Evolutionary conservation across 2,113 vertebrate genomes (phyloP), one percentile per base, ranked within the genome.

Genomic region (Strix aluco): DNA sequence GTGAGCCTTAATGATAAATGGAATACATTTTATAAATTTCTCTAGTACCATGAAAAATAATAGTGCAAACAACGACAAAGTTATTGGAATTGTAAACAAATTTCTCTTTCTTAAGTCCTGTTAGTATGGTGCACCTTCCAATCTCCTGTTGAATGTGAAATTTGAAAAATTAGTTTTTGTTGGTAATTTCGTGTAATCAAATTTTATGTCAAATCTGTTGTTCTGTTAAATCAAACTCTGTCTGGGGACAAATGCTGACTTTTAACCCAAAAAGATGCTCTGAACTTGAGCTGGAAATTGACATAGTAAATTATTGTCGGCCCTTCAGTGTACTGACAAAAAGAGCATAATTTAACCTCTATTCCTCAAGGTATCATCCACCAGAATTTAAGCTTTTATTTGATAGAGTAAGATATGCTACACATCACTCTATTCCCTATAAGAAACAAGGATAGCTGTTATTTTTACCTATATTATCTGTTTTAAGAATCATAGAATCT

Each of bases 201-300:
- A 86, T 90, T 46, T 58, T 80, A 77, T 69, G 55, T 88, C 55
- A 36, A 34, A 73, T 61, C 16, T 61, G 40, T 3, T 30, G 67
- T 92, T 92, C 55, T 88, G 11, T 30, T 93, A 69, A 95, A 95
- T 89, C 34, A 89, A 92, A 91, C 74, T 84, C 55, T 90, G 15
- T 73, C 78, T 81, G 8, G 23, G 36, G 63, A 15, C 44, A 93
- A 88, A 93, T 87, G 44, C 40, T 95, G 86, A 91, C 49, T 90
- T 91, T 78, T 78, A 90, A 27, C 57, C 72, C 81, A 90, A 51
- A 88, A 49, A 72, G 71, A 22, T 23, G 52, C n/a, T 90, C 66
- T 34, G 90, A 61, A 75, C 20, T 95, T 87, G 27, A 89, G 73
- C 86, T 80, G 86, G 47, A 74, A 70, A 87, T 34, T 84, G n/a